These are phyloP conservation scores for Coluber constrictor DNA, from an alignment of 2,797 vertebrate genomes.

Conservation along the genomic window DNA sequence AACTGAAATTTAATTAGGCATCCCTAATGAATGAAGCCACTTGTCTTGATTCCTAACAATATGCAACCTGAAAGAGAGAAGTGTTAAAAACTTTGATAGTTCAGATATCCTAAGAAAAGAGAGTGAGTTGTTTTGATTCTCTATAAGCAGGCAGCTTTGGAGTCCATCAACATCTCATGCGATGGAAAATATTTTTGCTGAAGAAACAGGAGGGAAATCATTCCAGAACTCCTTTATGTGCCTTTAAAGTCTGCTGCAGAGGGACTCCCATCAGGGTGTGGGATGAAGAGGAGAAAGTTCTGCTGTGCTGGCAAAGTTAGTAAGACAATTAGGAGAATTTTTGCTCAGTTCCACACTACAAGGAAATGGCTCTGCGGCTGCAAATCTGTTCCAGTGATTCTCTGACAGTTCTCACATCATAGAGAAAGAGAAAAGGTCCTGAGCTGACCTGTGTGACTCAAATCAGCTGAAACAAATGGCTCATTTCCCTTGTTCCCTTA, in stretches of 20 bases:
- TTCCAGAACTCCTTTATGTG: background rate
- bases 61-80: background rate
- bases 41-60: background rate
- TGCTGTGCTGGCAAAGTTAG: background rate
- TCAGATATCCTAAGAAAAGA: conserved; percentile 5
- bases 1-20: background rate
- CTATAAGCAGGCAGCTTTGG: background rate
- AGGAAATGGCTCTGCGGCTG: background rate
- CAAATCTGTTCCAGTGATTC: conserved; percentile 24
- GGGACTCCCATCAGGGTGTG: background rate
- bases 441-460: background rate
- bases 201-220: background rate
- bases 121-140: background rate
- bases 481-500: conserved; percentile 10
- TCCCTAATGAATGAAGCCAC: background rate
- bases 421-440: background rate
- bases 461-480: background rate
- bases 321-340: background rate
- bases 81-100: conserved; percentile 23
- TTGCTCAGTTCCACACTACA: conserved; percentile 16
- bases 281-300: background rate
- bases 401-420: background rate
- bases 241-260: background rate
- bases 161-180: background rate
- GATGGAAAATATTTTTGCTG: background rate